A percentile compares a stretch with the other conserved stretches of the same genome.
phyloP scores from a whole-genome alignment of 2,888 invertebrate species.

The Heliconius sara region DNA sequence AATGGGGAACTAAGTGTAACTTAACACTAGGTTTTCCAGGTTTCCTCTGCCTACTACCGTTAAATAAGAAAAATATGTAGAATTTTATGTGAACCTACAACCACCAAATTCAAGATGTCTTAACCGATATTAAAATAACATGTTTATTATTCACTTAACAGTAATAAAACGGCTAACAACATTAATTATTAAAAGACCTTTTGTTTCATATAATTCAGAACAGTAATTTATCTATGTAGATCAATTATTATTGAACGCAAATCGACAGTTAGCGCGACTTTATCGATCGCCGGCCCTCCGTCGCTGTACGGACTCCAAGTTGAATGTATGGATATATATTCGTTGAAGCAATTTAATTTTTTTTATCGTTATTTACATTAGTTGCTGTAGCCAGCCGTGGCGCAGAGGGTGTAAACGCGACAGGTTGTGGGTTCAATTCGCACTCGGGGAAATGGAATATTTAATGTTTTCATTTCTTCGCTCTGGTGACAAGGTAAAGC shows the following conservation, averaged over 20 bases:
- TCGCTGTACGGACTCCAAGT: not conserved
- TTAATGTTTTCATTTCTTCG: not conserved
- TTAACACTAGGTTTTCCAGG: no score
- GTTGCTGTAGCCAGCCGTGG: no score
- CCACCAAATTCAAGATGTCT: no score
- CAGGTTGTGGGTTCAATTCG: not conserved
- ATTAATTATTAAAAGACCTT: not conserved
- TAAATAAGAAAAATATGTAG: no score
- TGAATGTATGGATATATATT: not conserved
- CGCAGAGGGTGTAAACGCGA: not conserved
- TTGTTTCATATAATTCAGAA: not conserved
- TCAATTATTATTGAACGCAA: slow-evolving; percentile 13
- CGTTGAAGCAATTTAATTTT: not conserved
- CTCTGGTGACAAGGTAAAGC: no score
- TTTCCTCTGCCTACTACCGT: no score
- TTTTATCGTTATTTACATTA: not conserved
- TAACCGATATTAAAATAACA: no score
- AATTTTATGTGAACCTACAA: no score
- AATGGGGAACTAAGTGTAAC: no score
- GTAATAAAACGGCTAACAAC: no score
- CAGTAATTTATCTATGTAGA: slow-evolving; percentile 18
- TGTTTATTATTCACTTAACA: no score
- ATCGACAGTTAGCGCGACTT: not conserved
- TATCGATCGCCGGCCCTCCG: not conserved
- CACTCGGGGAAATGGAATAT: not conserved